phyloP scores from a whole-genome alignment of 2,888 invertebrate genomes.

The Rhingia rostrata region DNA sequence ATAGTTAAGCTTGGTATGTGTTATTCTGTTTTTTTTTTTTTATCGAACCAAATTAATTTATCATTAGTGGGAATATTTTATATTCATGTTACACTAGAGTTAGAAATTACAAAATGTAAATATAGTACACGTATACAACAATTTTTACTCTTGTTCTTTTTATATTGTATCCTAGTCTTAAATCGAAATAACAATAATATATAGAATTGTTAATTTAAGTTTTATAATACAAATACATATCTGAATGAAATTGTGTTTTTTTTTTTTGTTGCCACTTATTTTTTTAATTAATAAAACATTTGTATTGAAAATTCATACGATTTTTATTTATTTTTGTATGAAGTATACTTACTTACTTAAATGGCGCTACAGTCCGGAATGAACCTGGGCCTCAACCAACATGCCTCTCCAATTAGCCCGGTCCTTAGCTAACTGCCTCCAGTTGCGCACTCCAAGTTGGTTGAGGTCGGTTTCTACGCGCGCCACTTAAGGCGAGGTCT shows the following conservation, averaged over 20 bases:
- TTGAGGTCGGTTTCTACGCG: too few relatives aligned
- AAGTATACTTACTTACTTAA: too few relatives aligned
- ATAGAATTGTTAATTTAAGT: slow-evolving; percentile 51
- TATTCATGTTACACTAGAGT: slow-evolving; percentile 29
- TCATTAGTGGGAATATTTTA: slow-evolving; percentile 11
- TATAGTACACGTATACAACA: slow-evolving; percentile 31
- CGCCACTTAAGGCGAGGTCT: too few relatives aligned
- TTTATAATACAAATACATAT: slow-evolving; percentile 42
- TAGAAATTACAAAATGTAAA: slow-evolving; percentile 34
- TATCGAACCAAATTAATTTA: slow-evolving; percentile 53
- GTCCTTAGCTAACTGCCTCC: too few relatives aligned
- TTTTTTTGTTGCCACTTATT: slow-evolving; percentile 49
- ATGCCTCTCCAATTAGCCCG: too few relatives aligned
- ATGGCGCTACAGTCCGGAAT: too few relatives aligned
- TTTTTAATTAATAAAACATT: slow-evolving; percentile 34
- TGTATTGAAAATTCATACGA: slow-evolving; percentile 1
- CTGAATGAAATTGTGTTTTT: slow-evolving; percentile 31
- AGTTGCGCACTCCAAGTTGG: too few relatives aligned
- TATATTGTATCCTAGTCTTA: slow-evolving; percentile 69
- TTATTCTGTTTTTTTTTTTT: slow-evolving; percentile 9
- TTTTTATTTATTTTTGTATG: slow-evolving; percentile 1
- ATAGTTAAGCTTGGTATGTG: slow-evolving; percentile 28
- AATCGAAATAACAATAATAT: slow-evolving; percentile 41
- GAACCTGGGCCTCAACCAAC: too few relatives aligned
- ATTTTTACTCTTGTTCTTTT: slow-evolving; percentile 30